Conservation (phyloP, 2,113 vertebrate genomes). For the Antechinus flavipes region DNA sequence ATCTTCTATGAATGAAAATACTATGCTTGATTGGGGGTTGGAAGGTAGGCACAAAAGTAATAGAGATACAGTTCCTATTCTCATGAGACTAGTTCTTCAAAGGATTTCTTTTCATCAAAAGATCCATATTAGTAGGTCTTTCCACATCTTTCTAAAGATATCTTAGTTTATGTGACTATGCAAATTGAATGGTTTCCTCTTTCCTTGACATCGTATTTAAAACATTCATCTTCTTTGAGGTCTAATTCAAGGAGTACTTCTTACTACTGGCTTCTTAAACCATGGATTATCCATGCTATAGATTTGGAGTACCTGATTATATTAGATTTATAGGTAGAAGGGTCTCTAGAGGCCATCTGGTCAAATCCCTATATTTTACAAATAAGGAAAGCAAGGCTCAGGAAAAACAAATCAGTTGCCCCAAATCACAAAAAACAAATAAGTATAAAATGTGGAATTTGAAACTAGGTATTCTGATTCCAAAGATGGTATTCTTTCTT, state of each 20-base stretch:
- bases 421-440: too few relatives aligned
- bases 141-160: neutral
- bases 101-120: constrained; percentile 8
- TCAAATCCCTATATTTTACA: neutral
- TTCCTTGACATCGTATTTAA: neutral
- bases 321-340: neutral
- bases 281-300: accelerated
- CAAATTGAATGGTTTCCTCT: neutral
- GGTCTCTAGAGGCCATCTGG: neutral
- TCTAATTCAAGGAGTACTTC: neutral
- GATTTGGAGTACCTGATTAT: neutral
- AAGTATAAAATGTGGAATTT: neutral
- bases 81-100: neutral
- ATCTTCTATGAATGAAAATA: neutral
- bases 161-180: neutral
- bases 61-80: neutral
- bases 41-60: neutral
- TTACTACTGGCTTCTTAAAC: neutral
- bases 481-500: neutral
- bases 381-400: neutral
- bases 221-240: neutral
- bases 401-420: neutral
- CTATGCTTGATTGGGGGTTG: neutral
- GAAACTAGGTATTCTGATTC: neutral
- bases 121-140: neutral